These are phyloP conservation scores for Drosophila phalerata DNA, from an alignment of 2,888 invertebrate genomes.

Conservation along the genomic window DNA sequence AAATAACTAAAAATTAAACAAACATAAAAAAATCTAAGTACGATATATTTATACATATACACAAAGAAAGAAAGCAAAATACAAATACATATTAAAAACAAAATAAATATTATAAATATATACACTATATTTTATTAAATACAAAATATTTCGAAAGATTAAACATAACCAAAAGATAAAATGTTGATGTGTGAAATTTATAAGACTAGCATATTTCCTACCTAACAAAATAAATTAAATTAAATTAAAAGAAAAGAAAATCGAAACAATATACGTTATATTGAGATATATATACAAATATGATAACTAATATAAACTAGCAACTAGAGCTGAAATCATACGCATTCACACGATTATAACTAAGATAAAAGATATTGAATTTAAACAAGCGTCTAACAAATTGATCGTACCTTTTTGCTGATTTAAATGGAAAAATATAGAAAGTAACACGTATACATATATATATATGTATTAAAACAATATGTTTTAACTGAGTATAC, in stretches of 20 bases:
- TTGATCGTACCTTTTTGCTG: conserved; percentile 79
- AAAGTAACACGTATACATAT: conserved; percentile 17
- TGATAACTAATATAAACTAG: conserved; percentile 53
- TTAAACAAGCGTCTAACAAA: conserved; percentile 60
- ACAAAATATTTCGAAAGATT: conserved; percentile 62
- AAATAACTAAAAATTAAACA: conserved; percentile 26
- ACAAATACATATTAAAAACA: conserved; percentile 56
- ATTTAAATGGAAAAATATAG: conserved; percentile 55
- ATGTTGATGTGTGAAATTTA: conserved; percentile 84
- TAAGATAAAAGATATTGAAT: conserved; percentile 60
- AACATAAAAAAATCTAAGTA: conserved; percentile 40
- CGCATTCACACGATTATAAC: conserved; percentile 53
- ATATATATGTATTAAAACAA: conserved; percentile 52
- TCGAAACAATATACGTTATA: conserved; percentile 57
- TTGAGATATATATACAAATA: conserved; percentile 40
- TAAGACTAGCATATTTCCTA: conserved; percentile 84
- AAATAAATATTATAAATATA: conserved; percentile 34
- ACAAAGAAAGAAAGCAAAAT: conserved; percentile 36
- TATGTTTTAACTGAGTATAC: conserved; percentile 56
- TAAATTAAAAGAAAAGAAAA: neutral
- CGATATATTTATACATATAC: conserved; percentile 53
- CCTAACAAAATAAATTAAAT: conserved; percentile 62
- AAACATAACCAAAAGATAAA: conserved; percentile 57
- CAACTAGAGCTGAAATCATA: conserved; percentile 63
- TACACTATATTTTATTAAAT: conserved; percentile 71